These are phyloP conservation scores for Aleadryas rufinucha DNA, from an alignment of 2,113 vertebrate species.

Conservation along the genomic window DNA sequence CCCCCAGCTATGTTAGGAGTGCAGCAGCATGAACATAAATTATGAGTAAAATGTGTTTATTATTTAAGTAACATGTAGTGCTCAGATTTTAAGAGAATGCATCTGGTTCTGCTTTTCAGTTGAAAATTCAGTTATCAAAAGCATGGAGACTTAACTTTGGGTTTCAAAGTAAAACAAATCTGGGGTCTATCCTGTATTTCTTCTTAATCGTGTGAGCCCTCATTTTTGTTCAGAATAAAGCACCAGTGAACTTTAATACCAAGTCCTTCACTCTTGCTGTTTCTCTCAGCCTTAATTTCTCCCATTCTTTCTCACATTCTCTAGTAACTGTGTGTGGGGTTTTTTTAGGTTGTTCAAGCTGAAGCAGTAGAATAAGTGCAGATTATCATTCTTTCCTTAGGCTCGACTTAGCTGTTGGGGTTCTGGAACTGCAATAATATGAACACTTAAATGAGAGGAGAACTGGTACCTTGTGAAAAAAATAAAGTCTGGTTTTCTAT, in stretches of 20 bases:
- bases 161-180: background rate
- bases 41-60: background rate
- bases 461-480: background rate
- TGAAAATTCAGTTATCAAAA: background rate
- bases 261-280: background rate
- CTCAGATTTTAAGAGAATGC: background rate
- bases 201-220: background rate
- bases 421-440: background rate
- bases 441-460: background rate
- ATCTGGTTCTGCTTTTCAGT: background rate
- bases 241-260: background rate
- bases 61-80: background rate
- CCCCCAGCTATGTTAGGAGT: background rate
- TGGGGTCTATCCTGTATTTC: background rate
- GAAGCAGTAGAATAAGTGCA: background rate
- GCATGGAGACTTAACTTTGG: background rate
- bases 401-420: background rate
- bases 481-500: background rate
- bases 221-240: background rate
- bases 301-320: background rate
- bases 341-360: background rate
- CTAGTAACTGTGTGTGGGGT: accelerated
- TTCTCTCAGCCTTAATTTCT: background rate
- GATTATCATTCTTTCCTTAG: background rate
- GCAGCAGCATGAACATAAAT: background rate